Percentiles rank a stretch among this genome's conserved stretches.
phyloP scores from a whole-genome alignment of 1,140 invertebrate species.

The Sycophaga agraensis region DNA sequence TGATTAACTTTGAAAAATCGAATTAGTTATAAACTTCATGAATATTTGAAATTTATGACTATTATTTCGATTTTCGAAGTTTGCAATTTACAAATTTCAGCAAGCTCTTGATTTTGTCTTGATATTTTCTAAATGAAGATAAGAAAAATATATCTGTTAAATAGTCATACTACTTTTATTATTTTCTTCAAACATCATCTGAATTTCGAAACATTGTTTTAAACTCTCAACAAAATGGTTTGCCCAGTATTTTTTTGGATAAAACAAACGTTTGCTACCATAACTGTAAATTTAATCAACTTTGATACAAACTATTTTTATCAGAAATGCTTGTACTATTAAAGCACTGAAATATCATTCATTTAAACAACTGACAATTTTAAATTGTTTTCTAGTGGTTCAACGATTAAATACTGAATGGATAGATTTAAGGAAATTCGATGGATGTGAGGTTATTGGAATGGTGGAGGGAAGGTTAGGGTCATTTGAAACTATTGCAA shows the following conservation, averaged over 20 bases:
- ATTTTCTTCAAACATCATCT: no score
- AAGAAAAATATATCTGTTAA: slow-evolving; percentile 19
- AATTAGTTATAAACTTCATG: slow-evolving; percentile 25
- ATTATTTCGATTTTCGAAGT: slow-evolving; percentile 23
- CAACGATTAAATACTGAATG: no score
- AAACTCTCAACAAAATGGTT: background rate
- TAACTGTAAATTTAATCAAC: background rate
- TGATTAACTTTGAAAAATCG: slow-evolving; percentile 2
- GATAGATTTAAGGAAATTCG: slow-evolving; percentile 11
- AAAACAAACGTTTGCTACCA: no score
- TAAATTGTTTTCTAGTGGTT: no score
- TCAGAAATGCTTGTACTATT: slow-evolving; percentile 20
- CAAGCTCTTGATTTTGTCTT: slow-evolving; percentile 27
- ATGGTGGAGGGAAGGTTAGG: slow-evolving; percentile 49
- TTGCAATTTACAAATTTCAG: slow-evolving; percentile 30
- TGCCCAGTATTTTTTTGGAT: background rate
- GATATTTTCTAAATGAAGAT: slow-evolving; percentile 14
- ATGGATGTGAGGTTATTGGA: slow-evolving; percentile 39
- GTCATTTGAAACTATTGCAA: slow-evolving; percentile 15
- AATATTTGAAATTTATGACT: slow-evolving; percentile 22
- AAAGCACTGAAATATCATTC: no score
- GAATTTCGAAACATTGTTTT: no score
- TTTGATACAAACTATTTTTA: slow-evolving; percentile 13
- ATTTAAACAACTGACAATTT: no score
- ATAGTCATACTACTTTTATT: slow-evolving; percentile 10